Evolutionary conservation across 53 echinoderm and acorn worm species (phyloP).

Genomic region (Henricia sp.): DNA sequence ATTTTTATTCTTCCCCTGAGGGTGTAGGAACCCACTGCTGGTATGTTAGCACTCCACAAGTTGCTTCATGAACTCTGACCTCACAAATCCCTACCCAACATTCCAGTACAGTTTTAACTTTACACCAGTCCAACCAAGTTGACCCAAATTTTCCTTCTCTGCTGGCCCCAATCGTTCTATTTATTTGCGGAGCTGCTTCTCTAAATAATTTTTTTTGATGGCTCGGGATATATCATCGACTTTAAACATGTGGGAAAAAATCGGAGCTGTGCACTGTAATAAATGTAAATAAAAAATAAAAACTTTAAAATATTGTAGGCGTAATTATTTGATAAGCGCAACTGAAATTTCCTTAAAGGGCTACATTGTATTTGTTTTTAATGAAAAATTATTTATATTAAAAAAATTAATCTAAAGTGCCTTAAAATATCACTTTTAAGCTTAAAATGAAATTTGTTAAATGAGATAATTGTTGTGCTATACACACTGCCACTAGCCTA

Average conservation of each 20-base stretch:
- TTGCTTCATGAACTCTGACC: conserved; percentile 27
- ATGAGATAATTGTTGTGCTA: too few species aligned
- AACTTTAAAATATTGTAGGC: too few species aligned
- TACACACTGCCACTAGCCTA: too few species aligned
- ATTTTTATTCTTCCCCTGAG: neutral
- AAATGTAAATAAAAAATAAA: too few species aligned
- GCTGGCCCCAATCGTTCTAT: neutral
- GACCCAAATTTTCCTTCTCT: neutral
- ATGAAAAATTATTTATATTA: too few species aligned
- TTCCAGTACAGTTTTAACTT: conserved; percentile 23
- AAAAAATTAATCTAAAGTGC: too few species aligned
- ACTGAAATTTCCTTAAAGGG: too few species aligned
- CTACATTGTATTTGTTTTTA: too few species aligned
- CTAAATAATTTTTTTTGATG: neutral
- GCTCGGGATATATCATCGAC: neutral
- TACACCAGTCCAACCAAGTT: neutral
- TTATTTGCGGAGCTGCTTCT: conserved; percentile 7
- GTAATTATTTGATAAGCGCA: too few species aligned
- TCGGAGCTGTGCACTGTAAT: too few species aligned
- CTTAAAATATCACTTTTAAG: too few species aligned
- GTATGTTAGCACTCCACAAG: conserved; percentile 12
- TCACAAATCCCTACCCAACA: conserved; percentile 37
- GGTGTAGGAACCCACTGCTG: neutral
- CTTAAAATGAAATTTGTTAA: too few species aligned
- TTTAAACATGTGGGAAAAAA: neutral